Evolutionary conservation across 2,113 vertebrate genomes (phyloP).

Genomic region (Tapirus terrestris): DNA sequence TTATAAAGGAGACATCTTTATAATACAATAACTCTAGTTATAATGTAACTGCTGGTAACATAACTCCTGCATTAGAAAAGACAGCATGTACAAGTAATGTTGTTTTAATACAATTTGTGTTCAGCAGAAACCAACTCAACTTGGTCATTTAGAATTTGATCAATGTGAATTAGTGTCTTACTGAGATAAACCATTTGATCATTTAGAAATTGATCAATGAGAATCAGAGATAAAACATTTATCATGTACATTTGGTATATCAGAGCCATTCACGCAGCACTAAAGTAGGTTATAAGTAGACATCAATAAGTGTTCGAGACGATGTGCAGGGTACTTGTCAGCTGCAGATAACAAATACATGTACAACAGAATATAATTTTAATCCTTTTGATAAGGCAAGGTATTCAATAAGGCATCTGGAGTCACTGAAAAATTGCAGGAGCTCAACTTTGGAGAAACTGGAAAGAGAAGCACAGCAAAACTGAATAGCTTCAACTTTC

Average conservation of each 20-base stretch:
- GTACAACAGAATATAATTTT: background rate
- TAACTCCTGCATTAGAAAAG: constrained; percentile 89
- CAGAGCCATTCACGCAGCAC: constrained; percentile 54
- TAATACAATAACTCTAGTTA: constrained; percentile 92
- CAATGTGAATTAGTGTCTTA: constrained; percentile 87
- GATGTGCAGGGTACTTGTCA: constrained; percentile 49
- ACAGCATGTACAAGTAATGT: constrained; percentile 92
- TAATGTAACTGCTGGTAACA: constrained; percentile 92
- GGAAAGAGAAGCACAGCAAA: constrained; percentile 40
- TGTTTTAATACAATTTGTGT: constrained; percentile 91
- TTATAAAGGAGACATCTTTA: constrained; percentile 88
- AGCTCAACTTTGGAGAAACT: constrained; percentile 61
- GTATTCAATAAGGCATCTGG: constrained; percentile 65
- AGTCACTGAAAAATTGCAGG: constrained; percentile 45
- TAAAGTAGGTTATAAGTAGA: constrained; percentile 70
- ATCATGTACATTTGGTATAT: constrained; percentile 77
- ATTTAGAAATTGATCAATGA: constrained; percentile 87
- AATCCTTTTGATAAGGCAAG: constrained; percentile 57
- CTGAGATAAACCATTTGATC: constrained; percentile 88
- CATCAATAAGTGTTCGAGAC: constrained; percentile 70
- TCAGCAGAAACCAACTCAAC: constrained; percentile 85
- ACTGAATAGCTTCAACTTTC: constrained; percentile 26
- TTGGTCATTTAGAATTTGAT: constrained; percentile 86
- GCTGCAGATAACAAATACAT: constrained; percentile 12
- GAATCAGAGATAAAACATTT: constrained; percentile 85